Base-by-base conservation (phyloP, 2,888 invertebrate genomes). In the Zygaena filipendulae region DNA sequence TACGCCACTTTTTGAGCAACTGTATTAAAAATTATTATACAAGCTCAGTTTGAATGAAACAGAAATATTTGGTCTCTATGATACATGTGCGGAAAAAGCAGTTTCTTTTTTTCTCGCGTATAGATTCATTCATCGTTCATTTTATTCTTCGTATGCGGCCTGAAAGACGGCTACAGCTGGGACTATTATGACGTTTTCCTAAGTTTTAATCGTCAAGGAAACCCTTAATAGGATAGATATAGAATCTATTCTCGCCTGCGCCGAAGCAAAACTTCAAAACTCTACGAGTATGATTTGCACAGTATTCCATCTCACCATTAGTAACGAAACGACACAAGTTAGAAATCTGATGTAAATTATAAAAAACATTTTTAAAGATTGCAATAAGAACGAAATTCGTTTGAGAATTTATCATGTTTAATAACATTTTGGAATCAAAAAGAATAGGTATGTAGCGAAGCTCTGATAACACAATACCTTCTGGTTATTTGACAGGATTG, bases 111-210 rank as follows among this genome's bases (percentile, higher is more conserved):
- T n/a, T 54, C 61, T 54, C 58, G 48, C 45, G 45, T n/a, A n/a
- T n/a, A 59, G 59, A 67, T 72, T 68, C 71, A 74, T 72, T 66
- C 69, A 74, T 74, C 74, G 69, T 69, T 71, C 67, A 69, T n/a
- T n/a, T n/a, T n/a, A n/a, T 63, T 59, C 59, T 58, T 46, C 59
- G 50, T 43, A 37, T 59, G 51, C 49, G 54, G 55, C 61, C 59
- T 75, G 70, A 71, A 72, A 71, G 71, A 69, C 59, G 62, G 50
- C 57, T n/a, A n/a, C n/a, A n/a, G n/a, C n/a, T 64, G 53, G 67
- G 62, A 66, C 59, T 63, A 68, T 69, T 72, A 61, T 71, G 59
- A 62, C 60, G 54, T 55, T 47, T 52, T 53, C 49, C 57, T 52
- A 54, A 39, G 50, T 55, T n/a, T n/a, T n/a, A n/a, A n/a, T n/a